Evolutionary conservation across 2,888 invertebrate species (phyloP).

Genomic region (Tipula lateralis): DNA sequence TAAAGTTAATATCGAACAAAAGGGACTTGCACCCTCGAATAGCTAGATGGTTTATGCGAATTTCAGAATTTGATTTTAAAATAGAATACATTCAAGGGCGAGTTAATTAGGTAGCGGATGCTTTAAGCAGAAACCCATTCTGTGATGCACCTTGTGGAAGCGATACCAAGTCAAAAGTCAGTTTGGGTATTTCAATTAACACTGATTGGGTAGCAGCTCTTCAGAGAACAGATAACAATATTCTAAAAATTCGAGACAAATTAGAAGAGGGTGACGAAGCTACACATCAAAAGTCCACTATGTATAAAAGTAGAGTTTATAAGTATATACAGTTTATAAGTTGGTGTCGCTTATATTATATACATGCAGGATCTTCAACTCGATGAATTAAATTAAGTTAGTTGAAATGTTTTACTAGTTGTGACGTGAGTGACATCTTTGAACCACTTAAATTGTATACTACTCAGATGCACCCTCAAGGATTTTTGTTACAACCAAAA

Average conservation of each 20-base stretch:
- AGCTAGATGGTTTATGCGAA: neutral
- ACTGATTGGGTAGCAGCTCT: neutral
- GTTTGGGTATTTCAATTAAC: neutral
- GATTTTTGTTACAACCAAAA: neutral
- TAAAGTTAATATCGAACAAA: neutral
- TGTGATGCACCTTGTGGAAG: neutral
- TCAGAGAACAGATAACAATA: neutral
- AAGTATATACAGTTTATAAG: no score
- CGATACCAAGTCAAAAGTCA: neutral
- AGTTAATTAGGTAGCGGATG: neutral
- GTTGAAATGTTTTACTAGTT: neutral
- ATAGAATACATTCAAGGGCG: neutral
- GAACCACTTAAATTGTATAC: neutral
- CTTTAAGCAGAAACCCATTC: neutral
- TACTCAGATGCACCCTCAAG: neutral
- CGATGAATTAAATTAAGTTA: neutral
- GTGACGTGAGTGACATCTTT: neutral
- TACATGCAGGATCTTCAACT: no score
- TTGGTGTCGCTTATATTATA: no score
- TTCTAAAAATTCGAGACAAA: neutral
- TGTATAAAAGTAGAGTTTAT: neutral
- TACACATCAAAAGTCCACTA: neutral
- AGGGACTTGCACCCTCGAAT: neutral
- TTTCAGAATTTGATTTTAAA: neutral
- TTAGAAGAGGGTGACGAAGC: neutral